Percentiles rank a stretch among this genome's conserved stretches.
Conservation (phyloP, 1,140 invertebrate genomes). For the Camponotus floridanus region DNA sequence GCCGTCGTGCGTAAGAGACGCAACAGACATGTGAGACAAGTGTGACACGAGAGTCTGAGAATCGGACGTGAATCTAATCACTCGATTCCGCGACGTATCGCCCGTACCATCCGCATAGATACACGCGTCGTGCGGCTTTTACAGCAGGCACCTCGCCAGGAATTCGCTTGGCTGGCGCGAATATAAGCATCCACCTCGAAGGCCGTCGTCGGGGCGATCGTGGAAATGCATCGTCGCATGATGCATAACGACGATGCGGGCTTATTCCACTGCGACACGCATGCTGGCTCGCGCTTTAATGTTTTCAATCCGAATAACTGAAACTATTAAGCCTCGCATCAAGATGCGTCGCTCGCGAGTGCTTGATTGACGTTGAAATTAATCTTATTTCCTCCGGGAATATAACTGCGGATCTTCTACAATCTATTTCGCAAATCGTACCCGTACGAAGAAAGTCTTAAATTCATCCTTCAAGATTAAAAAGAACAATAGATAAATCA, state of each 20-base stretch:
- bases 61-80: neutral
- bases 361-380: neutral
- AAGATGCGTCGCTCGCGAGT: neutral
- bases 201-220: conserved; percentile 54
- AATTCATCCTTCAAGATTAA: neutral
- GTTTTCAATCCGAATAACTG: neutral
- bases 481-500: neutral
- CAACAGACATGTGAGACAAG: neutral
- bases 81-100: conserved; percentile 15
- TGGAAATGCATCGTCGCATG: conserved; percentile 69
- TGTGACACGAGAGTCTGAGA: neutral
- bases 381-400: neutral
- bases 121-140: conserved; percentile 30
- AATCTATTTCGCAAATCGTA: neutral
- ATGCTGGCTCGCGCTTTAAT: conserved; percentile 18
- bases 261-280: conserved; percentile 63
- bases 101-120: no score
- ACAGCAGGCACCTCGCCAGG: conserved; percentile 67
- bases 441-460: neutral
- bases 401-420: no score
- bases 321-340: neutral
- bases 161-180: conserved; percentile 72
- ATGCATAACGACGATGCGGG: conserved; percentile 64
- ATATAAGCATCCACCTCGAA: conserved; percentile 45
- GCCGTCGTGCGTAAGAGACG: neutral